These are phyloP conservation scores for Harmothoe impar DNA, from an alignment of 2,888 invertebrate species.

Conservation along the genomic window DNA sequence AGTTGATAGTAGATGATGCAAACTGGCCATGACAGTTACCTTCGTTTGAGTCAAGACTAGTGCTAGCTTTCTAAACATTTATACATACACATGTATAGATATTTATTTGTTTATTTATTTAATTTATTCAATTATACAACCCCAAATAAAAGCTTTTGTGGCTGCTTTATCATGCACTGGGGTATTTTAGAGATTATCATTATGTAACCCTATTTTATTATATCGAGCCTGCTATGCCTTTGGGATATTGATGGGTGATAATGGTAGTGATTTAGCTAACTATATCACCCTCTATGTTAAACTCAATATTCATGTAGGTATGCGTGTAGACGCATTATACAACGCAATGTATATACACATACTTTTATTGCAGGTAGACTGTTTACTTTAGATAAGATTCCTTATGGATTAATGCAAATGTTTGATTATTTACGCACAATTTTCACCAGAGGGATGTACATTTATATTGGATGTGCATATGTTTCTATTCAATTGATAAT, in stretches of 20 bases:
- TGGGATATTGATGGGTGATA: neutral
- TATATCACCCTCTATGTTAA: neutral
- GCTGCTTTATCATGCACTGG: neutral
- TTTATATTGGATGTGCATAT: neutral
- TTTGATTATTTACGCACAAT: constrained; percentile 19
- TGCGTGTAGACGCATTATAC: neutral
- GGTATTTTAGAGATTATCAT: neutral
- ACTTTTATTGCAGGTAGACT: neutral
- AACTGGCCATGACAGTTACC: neutral
- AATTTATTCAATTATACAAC: neutral
- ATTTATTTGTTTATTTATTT: neutral
- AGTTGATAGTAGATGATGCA: neutral
- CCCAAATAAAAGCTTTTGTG: neutral
- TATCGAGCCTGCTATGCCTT: neutral
- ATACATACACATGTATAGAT: neutral
- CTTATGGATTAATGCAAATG: neutral
- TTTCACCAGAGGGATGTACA: neutral
- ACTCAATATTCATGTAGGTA: constrained; percentile 2
- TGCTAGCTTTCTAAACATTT: neutral
- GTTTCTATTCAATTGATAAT: neutral
- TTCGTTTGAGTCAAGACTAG: constrained; percentile 19
- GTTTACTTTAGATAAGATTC: neutral
- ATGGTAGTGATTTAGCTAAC: neutral
- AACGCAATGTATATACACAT: neutral
- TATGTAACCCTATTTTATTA: neutral